Percentiles rank a stretch among this genome's conserved stretches.
phyloP scores from a whole-genome alignment of 2,888 invertebrate species.

The Dolichomitus sp. region DNA sequence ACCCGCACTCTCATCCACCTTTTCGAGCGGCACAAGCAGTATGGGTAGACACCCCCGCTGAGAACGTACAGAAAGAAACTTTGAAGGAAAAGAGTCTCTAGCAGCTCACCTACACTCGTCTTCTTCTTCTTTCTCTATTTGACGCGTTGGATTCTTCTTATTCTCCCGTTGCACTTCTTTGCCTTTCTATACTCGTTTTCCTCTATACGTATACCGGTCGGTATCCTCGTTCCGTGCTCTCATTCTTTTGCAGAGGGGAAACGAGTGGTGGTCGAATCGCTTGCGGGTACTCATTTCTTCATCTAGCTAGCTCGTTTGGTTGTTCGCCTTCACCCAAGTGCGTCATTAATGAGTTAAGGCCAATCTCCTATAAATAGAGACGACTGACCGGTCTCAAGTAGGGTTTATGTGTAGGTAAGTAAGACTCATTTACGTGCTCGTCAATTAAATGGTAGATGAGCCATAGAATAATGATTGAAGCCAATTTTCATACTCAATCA shows the following conservation, averaged over 20 bases:
- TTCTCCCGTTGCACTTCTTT: constrained; percentile 43
- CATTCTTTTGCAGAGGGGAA: constrained; percentile 29
- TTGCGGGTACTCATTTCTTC: constrained; percentile 40
- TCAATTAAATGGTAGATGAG: constrained; percentile 25
- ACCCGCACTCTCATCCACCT: constrained; percentile 70
- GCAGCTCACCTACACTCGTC: constrained; percentile 40
- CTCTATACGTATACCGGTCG: neutral
- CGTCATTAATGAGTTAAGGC: constrained; percentile 68
- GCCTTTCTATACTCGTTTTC: constrained; percentile 15
- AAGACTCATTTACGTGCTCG: constrained; percentile 33
- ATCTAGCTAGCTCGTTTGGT: constrained; percentile 19
- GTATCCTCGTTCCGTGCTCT: constrained; percentile 39
- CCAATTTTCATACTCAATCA: constrained; percentile 24
- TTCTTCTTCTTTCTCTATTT: constrained; percentile 43
- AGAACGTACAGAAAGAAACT: constrained; percentile 80
- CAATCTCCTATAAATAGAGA: constrained; percentile 67
- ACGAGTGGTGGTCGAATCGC: constrained; percentile 15
- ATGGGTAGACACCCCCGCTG: constrained; percentile 63
- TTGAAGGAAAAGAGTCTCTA: constrained; percentile 81
- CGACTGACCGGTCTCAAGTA: constrained; percentile 20
- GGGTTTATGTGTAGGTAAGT: neutral
- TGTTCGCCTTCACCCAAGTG: constrained; percentile 44
- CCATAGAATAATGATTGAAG: constrained; percentile 15
- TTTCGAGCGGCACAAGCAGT: constrained; percentile 58
- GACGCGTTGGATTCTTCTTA: constrained; percentile 53